Conservation (phyloP, 2,113 vertebrate genomes). For the Numenius arquata region DNA sequence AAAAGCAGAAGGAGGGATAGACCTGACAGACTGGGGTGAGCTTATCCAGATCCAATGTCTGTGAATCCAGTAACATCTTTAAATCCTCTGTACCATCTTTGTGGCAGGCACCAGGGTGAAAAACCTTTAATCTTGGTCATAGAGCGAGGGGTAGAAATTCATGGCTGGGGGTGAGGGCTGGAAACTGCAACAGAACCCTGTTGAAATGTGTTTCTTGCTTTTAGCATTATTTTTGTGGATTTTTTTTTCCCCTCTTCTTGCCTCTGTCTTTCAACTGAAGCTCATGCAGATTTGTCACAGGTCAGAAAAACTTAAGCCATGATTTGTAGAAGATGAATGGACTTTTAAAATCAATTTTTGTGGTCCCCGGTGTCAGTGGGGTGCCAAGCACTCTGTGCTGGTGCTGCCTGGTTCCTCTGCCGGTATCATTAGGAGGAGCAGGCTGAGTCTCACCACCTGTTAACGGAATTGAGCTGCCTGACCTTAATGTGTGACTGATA, state of each 20-base stretch:
- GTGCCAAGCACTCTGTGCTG: not conserved
- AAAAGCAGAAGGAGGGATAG: no score
- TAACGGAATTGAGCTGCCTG: slow-evolving; percentile 40
- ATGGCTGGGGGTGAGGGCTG: not conserved
- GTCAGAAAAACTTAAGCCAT: slow-evolving; percentile 17
- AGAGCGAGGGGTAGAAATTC: not conserved
- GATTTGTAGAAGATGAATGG: slow-evolving; percentile 37
- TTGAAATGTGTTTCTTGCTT: not conserved
- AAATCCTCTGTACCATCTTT: no score
- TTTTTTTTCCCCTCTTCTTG: not conserved
- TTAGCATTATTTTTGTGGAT: not conserved
- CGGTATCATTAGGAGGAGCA: not conserved
- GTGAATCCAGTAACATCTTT: no score
- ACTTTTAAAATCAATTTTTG: slow-evolving; percentile 32
- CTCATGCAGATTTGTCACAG: not conserved
- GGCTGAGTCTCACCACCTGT: not conserved
- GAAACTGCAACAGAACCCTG: not conserved
- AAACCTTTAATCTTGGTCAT: not conserved
- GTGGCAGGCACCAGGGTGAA: no score
- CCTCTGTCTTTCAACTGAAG: not conserved
- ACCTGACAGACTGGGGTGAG: no score
- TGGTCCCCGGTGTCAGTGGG: not conserved
- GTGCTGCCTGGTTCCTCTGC: not conserved
- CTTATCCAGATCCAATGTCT: no score
- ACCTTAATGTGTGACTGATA: slow-evolving; percentile 47